These are phyloP conservation scores for Listrodromus nycthemerus DNA, from an alignment of 2,888 invertebrate genomes.

Conservation along the genomic window DNA sequence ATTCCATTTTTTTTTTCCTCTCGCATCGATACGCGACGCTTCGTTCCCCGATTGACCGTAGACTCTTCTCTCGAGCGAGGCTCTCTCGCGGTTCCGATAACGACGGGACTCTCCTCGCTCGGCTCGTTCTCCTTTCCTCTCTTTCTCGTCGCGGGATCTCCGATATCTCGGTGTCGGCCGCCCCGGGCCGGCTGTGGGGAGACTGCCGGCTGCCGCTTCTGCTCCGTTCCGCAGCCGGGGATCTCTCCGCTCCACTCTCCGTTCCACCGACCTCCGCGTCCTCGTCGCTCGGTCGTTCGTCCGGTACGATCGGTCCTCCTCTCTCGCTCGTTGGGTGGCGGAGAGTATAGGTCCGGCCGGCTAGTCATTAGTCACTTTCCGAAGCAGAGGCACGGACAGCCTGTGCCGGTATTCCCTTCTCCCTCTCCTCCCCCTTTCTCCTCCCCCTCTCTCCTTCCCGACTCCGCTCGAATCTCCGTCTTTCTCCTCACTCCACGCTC, in stretches of 20 bases:
- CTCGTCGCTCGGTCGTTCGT: constrained; percentile 35
- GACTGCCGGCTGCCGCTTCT: constrained; percentile 14
- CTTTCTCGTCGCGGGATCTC: constrained; percentile 69
- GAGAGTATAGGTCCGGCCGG: constrained; percentile 79
- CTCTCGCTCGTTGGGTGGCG: constrained; percentile 79
- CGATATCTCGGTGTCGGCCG: constrained; percentile 73
- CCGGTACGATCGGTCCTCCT: constrained; percentile 54
- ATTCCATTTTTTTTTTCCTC: constrained; percentile 73
- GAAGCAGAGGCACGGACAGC: constrained; percentile 84
- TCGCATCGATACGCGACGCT: constrained; percentile 78
- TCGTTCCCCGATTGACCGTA: constrained; percentile 80
- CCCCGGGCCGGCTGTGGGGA: constrained; percentile 68
- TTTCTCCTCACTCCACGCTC: constrained; percentile 43
- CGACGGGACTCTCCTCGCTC: constrained; percentile 31
- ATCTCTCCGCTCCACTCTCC: constrained; percentile 53
- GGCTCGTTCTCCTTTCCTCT: constrained; percentile 28
- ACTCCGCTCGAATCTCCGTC: constrained; percentile 62
- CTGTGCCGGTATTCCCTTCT: constrained; percentile 79
- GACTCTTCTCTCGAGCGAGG: constrained; percentile 36
- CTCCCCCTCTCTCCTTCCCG: constrained; percentile 65
- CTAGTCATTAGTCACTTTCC: constrained; percentile 85
- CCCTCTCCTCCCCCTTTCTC: constrained; percentile 65
- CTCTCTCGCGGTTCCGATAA: constrained; percentile 56
- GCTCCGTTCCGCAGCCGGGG: constrained; percentile 48
- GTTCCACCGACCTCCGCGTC: constrained; percentile 20